Conservation (phyloP, 1,140 invertebrate species). For the Trichonephila clavata region DNA sequence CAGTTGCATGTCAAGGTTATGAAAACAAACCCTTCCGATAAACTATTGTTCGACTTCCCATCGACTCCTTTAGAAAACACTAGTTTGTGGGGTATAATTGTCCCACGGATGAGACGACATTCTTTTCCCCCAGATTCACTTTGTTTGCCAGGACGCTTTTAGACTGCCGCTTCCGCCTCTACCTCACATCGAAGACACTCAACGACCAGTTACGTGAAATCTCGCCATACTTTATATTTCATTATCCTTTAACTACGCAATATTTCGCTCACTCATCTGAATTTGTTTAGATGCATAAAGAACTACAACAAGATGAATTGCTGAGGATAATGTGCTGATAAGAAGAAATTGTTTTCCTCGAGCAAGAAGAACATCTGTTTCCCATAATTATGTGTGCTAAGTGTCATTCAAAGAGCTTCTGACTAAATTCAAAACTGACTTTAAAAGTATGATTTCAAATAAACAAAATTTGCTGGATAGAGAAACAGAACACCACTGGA, state of each 20-base stretch:
- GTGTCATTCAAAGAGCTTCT: not conserved
- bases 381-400: not conserved
- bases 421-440: too few relatives aligned
- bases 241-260: not conserved
- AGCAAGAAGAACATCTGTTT: not conserved
- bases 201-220: constrained; percentile 8
- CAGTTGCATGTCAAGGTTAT: not conserved
- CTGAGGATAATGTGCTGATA: not conserved
- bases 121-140: constrained; percentile 34
- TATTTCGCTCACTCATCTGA: not conserved
- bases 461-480: too few relatives aligned
- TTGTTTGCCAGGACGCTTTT: constrained; percentile 73
- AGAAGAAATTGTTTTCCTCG: not conserved
- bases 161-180: constrained; percentile 37
- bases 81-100: constrained; percentile 38
- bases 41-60: constrained; percentile 12
- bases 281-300: not conserved
- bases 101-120: constrained; percentile 9
- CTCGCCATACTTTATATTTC: not conserved
- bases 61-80: constrained; percentile 38
- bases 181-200: constrained; percentile 25
- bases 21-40: not conserved
- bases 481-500: too few relatives aligned
- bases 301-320: not conserved
- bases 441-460: too few relatives aligned